Evolutionary conservation across 2,113 vertebrate genomes (phyloP), one percentile per base, ranked within the genome.

Genomic region (Ctenodactylus gundi): DNA sequence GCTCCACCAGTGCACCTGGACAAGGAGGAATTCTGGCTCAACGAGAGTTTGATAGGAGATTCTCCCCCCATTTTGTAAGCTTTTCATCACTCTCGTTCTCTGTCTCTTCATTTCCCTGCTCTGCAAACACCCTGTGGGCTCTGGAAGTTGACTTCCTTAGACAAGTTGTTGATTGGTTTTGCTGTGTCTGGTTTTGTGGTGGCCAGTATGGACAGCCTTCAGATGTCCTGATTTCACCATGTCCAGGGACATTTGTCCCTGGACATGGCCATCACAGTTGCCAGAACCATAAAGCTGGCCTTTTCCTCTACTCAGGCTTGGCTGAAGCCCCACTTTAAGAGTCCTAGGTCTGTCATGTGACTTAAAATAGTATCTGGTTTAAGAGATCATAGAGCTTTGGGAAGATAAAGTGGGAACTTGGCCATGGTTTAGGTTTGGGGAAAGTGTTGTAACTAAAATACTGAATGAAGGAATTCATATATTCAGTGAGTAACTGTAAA

Each of bases 51-150:
- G 99, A 99, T 96, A 96, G 99, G 23, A 98, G 99, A 70, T 99
- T 99, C 98, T 99, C 99, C 2, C 99, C 99, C 1, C 99, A 99
- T 87, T 99, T 99, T 44, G 99, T 99, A 97, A 99, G 99, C 98
- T 2, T 85, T n/a, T n/a, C n/a, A n/a, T n/a, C n/a, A n/a, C n/a
- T 20, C 4, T 53, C 2, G 25, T 62, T 39, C 27, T 34, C 11
- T 55, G 78, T 51, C 14, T 57, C 15, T 1, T 34, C 39, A 2
- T 49, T 93, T 2, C 39, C 41, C n/a, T 53, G 55, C 44, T 25
- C 12, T 20, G 5, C 51, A 39, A 77, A 29, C 10, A 2, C 17
- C 21, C 36, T 80, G 29, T 76, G 39, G 36, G 13, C 73, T 41
- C 31, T 78, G 76, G 88, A 55, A 36, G 14, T 68, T 44, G 31